Evolutionary conservation across 30 jellyfish, hydroid and myxozoan genomes (phyloP), one percentile per base, ranked within the genome.

Genomic region (Hydra vulgaris): DNA sequence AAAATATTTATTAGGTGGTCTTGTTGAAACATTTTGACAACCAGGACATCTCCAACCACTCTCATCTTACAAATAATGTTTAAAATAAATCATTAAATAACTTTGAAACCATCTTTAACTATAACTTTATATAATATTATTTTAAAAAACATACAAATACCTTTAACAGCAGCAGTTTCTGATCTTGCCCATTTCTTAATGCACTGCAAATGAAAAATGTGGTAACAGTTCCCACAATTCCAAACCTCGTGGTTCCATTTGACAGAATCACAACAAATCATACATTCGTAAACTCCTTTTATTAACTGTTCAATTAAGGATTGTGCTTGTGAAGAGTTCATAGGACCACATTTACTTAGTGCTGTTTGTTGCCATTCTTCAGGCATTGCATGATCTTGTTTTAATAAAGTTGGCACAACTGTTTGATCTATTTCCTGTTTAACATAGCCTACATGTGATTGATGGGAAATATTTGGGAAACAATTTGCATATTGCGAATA

Each of bases 31-130:
- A 81, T 85, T 93, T 68, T 88, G 99, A 74, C 99, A 93, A 7
- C 94, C 99, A 54, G 99, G 99, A 77, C 99, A 93, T 73, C 99
- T 72, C 99, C 99, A 93, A 15, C 99, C 99, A 78, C 80, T 77
- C 67, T 90, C 95, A n/a, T 83, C 96, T 89, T 61, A 74, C 73
- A 1, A 24, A 61, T 55, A 23, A 17, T 5, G 81, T 5, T 18
- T 7, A 19, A 25, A 19, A 18, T 0, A 79, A 54, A 79, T 56
- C n/a, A 56, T n/a, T n/a, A n/a, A n/a, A n/a, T n/a, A n/a, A n/a
- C n/a, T n/a, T n/a, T n/a, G n/a, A n/a, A n/a, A n/a, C n/a, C n/a
- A n/a, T n/a, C n/a, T n/a, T n/a, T n/a, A n/a, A n/a, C n/a, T n/a
- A n/a, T n/a, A n/a, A n/a, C n/a, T n/a, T n/a, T n/a, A n/a, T n/a